Evolutionary conservation across 1,140 invertebrate genomes (phyloP).

Genomic region (Triops cancriformis): DNA sequence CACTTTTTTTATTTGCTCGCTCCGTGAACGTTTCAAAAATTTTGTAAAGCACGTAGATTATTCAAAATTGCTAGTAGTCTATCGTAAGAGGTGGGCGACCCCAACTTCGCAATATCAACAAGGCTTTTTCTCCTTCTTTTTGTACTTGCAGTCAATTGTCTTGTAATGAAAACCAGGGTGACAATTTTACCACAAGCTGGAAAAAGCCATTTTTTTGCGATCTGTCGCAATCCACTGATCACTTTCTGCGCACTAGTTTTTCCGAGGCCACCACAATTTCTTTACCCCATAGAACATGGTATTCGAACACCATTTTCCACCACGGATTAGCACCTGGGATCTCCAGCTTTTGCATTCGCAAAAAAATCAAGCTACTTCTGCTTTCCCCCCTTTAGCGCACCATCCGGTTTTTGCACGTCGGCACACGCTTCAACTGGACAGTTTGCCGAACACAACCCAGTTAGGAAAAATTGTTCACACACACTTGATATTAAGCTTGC

Average conservation of each 20-base stretch:
- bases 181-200: background rate
- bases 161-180: background rate
- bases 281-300: slow-evolving; percentile 19
- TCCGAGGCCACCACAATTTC: slow-evolving; percentile 20
- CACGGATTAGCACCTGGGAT: background rate
- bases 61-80: background rate
- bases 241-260: slow-evolving; percentile 22
- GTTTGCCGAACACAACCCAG: background rate
- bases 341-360: background rate
- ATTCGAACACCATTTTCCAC: slow-evolving; percentile 2
- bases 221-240: background rate
- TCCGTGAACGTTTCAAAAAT: too few relatives aligned
- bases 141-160: background rate
- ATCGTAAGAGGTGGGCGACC: background rate
- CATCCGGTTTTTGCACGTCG: background rate
- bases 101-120: background rate
- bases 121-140: background rate
- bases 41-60: background rate
- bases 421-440: background rate
- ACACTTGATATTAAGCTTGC: background rate
- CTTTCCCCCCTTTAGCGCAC: background rate
- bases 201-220: background rate
- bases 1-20: too few relatives aligned
- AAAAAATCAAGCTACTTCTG: background rate
- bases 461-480: background rate